Conservation (phyloP, 2,113 vertebrate species). For the Sander vitreus region DNA sequence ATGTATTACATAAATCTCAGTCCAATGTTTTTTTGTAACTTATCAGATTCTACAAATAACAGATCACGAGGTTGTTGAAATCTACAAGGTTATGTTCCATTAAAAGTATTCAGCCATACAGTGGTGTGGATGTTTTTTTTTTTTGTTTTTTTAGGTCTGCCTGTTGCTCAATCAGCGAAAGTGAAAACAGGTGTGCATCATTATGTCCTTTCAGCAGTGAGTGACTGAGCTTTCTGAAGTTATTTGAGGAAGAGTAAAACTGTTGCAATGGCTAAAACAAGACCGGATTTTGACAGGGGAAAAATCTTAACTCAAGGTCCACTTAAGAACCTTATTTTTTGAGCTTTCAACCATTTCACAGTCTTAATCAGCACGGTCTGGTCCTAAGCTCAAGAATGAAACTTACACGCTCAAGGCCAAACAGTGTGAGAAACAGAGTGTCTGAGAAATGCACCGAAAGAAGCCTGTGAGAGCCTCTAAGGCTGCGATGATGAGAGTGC, state of each 20-base stretch:
- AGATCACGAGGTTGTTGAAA: not conserved
- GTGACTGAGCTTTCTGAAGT: not conserved
- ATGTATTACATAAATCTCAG: no score
- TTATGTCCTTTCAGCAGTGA: not conserved
- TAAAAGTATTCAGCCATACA: not conserved
- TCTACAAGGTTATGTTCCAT: not conserved
- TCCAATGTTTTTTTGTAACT: no score
- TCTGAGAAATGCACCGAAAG: no score
- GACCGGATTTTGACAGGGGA: not conserved
- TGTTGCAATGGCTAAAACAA: not conserved
- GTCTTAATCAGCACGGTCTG: not conserved
- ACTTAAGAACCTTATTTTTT: not conserved
- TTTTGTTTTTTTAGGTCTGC: no score
- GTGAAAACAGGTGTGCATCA: constrained; percentile 7
- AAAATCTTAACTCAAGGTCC: not conserved
- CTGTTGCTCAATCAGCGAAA: not conserved
- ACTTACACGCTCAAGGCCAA: not conserved
- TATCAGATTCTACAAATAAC: not conserved
- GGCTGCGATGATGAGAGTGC: constrained; percentile 1
- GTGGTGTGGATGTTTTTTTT: no score
- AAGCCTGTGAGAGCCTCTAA: not conserved
- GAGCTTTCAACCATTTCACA: not conserved
- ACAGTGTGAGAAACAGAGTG: not conserved
- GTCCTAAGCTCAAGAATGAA: not conserved
- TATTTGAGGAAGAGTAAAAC: not conserved